Percentiles rank a stretch among this genome's conserved stretches.
Conservation (phyloP, 2,888 invertebrate genomes). For the Acleris laterana region DNA sequence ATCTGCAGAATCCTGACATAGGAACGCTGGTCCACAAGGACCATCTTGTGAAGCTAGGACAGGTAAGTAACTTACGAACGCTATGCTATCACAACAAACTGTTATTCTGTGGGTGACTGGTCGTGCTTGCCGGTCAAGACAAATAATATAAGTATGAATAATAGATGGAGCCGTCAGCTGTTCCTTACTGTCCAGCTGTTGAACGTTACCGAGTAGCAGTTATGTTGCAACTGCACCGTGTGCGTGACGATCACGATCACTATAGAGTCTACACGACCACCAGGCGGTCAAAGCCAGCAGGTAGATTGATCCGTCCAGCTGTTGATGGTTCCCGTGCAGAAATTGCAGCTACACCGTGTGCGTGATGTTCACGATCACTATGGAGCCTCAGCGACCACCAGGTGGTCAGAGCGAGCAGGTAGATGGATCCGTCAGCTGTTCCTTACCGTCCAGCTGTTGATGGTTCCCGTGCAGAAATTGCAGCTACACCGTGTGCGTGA, state of each 20-base stretch:
- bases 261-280: constrained; percentile 98
- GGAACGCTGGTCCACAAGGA: no score
- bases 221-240: constrained; percentile 97
- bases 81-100: no score
- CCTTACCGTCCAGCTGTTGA: constrained; percentile 89
- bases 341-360: constrained; percentile 97
- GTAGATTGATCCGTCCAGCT: constrained; percentile 96
- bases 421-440: constrained; percentile 93
- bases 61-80: no score
- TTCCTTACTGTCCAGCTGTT: constrained; percentile 88
- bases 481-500: constrained; percentile 96
- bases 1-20: no score
- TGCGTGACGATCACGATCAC: constrained; percentile 98
- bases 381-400: constrained; percentile 98
- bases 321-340: constrained; percentile 94
- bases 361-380: constrained; percentile 97
- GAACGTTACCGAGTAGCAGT: constrained; percentile 93
- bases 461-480: constrained; percentile 95
- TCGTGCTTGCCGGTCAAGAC: no score
- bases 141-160: no score
- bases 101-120: no score
- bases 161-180: no score
- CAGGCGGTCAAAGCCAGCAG: constrained; percentile 94
- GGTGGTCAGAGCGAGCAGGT: constrained; percentile 94
- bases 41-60: no score